Evolutionary conservation across 2,113 vertebrate genomes (phyloP).

Genomic region (Vicugna pacos): DNA sequence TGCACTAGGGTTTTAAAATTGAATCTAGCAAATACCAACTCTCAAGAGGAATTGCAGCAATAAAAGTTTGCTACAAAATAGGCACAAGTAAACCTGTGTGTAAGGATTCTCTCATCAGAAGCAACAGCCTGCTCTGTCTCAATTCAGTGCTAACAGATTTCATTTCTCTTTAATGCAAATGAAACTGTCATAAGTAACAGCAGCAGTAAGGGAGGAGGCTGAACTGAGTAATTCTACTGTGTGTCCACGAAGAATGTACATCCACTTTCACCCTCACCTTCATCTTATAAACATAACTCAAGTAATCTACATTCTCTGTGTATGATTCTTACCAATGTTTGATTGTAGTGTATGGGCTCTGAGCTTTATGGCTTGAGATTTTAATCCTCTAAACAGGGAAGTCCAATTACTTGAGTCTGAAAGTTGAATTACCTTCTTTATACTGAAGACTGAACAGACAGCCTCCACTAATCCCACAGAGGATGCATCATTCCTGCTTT

Average conservation of each 20-base stretch:
- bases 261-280: background rate
- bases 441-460: background rate
- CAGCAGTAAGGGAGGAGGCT: background rate
- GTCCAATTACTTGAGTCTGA: background rate
- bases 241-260: background rate
- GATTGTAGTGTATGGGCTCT: background rate
- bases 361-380: conserved; percentile 47
- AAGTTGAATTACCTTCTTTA: conserved; percentile 41
- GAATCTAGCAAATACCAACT: conserved; percentile 61
- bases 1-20: conserved; percentile 58
- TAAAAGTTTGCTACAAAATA: conserved; percentile 62
- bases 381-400: conserved; percentile 24
- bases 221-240: background rate
- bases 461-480: background rate
- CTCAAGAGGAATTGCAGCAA: conserved; percentile 52
- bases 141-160: conserved; percentile 48
- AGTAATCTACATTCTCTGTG: background rate
- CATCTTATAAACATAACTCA: background rate
- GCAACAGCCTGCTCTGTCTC: background rate
- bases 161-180: conserved; percentile 69
- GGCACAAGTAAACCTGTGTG: conserved; percentile 55
- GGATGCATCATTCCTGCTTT: background rate
- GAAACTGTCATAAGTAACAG: background rate
- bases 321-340: background rate
- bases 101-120: conserved; percentile 48